Evolutionary conservation across 2,797 vertebrate genomes (phyloP).

Genomic region (Benthosema pterotum): DNA sequence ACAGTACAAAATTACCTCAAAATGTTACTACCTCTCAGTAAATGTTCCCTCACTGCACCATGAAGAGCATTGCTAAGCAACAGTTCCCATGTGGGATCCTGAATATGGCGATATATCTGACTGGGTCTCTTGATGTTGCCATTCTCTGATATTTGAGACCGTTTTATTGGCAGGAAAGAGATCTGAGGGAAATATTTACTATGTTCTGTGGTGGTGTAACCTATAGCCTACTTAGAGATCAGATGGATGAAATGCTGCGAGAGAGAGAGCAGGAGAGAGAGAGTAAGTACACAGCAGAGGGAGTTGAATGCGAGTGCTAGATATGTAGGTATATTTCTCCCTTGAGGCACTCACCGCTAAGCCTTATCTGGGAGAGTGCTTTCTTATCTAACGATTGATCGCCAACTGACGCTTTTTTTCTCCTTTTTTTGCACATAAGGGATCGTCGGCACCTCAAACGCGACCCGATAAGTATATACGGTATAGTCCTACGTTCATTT

Average conservation of each 20-base stretch:
- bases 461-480: constrained; percentile 8
- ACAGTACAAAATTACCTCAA: no score
- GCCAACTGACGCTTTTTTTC: constrained; percentile 28
- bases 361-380: constrained; percentile 33
- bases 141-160: constrained; percentile 37
- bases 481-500: constrained; percentile 30
- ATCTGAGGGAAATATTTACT: constrained; percentile 52
- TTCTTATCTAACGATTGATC: constrained; percentile 40
- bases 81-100: constrained; percentile 29
- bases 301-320: constrained; percentile 40
- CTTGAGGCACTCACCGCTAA: constrained; percentile 20
- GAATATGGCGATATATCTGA: constrained; percentile 37
- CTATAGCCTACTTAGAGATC: constrained; percentile 37
- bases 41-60: no score
- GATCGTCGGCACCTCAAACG: constrained; percentile 27
- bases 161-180: constrained; percentile 26
- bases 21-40: no score
- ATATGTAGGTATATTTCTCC: constrained; percentile 51
- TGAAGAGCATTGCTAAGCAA: constrained; percentile 29
- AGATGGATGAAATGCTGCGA: not conserved
- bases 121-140: no score
- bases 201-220: constrained; percentile 26
- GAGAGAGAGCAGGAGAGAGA: constrained; percentile 38
- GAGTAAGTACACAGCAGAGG: constrained; percentile 49
- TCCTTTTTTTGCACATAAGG: no score